Conservation (phyloP, 2,888 invertebrate species). For the Tolmerus cingulatus region DNA sequence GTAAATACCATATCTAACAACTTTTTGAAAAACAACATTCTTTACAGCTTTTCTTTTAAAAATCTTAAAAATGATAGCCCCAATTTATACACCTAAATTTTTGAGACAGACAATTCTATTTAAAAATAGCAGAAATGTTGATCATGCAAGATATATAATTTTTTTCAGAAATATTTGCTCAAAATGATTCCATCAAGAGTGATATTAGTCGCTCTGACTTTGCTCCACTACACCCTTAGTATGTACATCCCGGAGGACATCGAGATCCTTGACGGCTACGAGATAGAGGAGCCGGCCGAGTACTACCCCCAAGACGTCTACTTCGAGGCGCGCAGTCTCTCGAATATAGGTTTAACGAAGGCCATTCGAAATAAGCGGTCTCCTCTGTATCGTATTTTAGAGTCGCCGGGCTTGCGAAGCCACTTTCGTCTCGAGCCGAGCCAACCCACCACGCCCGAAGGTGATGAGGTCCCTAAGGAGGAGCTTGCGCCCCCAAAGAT, state of each 20-base stretch:
- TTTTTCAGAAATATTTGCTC: constrained; percentile 3
- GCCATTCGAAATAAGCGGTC: constrained; percentile 57
- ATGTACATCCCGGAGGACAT: constrained; percentile 57
- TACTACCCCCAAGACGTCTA: constrained; percentile 55
- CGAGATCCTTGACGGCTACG: constrained; percentile 57
- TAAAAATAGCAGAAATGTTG: too few relatives aligned
- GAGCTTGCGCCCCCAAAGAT: not conserved
- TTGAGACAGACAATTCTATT: not conserved
- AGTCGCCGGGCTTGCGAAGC: constrained; percentile 51
- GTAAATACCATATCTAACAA: too few relatives aligned
- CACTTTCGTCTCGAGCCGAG: constrained; percentile 49
- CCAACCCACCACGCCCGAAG: not conserved
- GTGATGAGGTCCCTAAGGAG: not conserved
- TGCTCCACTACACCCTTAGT: constrained; percentile 34
- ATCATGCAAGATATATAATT: not conserved
- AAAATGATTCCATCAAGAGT: not conserved
- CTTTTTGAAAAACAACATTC: too few relatives aligned
- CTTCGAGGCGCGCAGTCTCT: constrained; percentile 54
- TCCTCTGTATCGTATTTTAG: constrained; percentile 48
- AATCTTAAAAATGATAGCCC: too few relatives aligned
- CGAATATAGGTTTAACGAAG: constrained; percentile 52
- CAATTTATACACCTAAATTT: too few relatives aligned
- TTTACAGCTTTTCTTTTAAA: too few relatives aligned
- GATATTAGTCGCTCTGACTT: not conserved
- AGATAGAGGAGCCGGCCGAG: constrained; percentile 54